These are phyloP conservation scores for Ariopsis seemanni DNA, from an alignment of 2,113 vertebrate species.

Conservation along the genomic window DNA sequence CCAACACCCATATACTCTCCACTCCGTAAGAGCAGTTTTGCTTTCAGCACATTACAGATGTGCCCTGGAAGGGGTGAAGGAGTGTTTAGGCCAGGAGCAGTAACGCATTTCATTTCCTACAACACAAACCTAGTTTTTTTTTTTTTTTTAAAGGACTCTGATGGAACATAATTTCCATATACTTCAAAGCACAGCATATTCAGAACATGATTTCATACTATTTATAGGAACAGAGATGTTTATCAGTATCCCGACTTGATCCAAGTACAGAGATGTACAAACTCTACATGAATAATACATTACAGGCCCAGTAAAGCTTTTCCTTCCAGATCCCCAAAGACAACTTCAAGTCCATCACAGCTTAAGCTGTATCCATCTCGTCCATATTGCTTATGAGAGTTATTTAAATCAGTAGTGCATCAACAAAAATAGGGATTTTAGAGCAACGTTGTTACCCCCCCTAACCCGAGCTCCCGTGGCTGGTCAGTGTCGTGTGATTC, in stretches of 20 bases:
- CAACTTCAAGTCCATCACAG: neutral
- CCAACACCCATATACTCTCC: neutral
- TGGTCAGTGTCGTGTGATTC: constrained; percentile 34
- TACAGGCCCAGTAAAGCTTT: neutral
- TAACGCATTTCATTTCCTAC: neutral
- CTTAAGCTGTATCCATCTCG: neutral
- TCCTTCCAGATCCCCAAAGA: neutral
- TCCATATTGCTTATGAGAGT: neutral
- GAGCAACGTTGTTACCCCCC: neutral
- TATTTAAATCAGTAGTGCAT: neutral
- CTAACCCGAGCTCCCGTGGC: neutral
- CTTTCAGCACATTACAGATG: neutral
- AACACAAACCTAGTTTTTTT: neutral
- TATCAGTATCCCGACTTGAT: neutral
- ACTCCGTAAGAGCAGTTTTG: neutral
- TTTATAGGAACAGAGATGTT: neutral
- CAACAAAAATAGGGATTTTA: neutral
- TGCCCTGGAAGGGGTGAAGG: neutral
- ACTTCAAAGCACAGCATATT: neutral
- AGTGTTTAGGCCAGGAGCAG: neutral
- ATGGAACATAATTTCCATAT: neutral
- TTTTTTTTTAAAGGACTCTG: neutral
- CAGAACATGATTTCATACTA: neutral
- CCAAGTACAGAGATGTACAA: neutral
- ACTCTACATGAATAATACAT: neutral